Percentiles rank a stretch among this genome's conserved stretches.
Evolutionary conservation across 2,797 vertebrate species (phyloP).

Genomic region (Cyprinodon diabolis): DNA sequence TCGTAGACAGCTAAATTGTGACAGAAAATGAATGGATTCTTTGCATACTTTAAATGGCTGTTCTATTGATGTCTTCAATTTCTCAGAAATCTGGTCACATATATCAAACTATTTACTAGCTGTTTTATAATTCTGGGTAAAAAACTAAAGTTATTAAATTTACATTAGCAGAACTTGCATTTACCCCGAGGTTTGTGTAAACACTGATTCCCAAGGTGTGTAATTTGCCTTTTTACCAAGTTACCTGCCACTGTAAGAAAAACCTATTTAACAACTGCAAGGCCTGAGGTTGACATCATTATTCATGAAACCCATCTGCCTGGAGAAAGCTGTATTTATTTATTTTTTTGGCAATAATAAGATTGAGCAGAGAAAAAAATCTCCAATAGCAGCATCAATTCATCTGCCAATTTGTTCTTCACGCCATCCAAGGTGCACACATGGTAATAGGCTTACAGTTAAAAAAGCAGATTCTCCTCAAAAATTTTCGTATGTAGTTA

Average conservation of each 20-base stretch:
- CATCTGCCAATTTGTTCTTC: constrained; percentile 67
- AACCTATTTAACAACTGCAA: constrained; percentile 46
- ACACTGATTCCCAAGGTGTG: not conserved
- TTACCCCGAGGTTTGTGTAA: not conserved
- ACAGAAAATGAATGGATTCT: too few species aligned
- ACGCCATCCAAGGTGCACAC: constrained; percentile 57
- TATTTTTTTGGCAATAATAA: constrained; percentile 55
- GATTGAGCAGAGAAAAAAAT: constrained; percentile 60
- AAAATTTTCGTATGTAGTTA: constrained; percentile 33
- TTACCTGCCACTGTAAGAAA: constrained; percentile 31
- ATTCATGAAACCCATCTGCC: constrained; percentile 53
- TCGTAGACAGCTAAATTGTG: too few species aligned
- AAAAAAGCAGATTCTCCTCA: constrained; percentile 40
- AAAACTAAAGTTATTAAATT: not conserved
- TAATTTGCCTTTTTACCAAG: constrained; percentile 1
- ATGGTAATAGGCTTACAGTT: constrained; percentile 60
- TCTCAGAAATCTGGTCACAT: too few species aligned
- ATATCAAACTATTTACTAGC: not conserved
- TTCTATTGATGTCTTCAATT: too few species aligned
- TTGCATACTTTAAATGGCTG: too few species aligned
- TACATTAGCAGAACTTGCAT: constrained; percentile 15
- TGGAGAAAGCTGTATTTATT: constrained; percentile 36
- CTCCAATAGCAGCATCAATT: constrained; percentile 60
- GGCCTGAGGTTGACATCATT: constrained; percentile 58
- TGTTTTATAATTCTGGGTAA: not conserved